Conservation (phyloP, 2,797 vertebrate genomes). For the Sebastiscus albofasciatus region DNA sequence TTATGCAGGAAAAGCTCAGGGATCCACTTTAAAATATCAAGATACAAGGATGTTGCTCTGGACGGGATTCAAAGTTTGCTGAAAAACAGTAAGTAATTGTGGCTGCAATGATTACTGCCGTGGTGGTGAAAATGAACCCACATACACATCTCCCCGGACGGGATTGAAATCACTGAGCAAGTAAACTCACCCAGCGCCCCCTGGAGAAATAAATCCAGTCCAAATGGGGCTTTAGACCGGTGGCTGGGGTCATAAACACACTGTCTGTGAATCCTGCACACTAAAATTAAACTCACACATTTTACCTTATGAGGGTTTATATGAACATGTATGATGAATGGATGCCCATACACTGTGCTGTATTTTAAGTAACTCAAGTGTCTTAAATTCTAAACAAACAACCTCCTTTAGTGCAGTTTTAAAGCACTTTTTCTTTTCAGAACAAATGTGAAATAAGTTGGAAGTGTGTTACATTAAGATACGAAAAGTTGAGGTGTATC, state of each 20-base stretch:
- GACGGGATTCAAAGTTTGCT: not conserved
- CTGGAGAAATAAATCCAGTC: not conserved
- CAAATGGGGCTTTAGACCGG: not conserved
- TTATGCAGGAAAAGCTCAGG: not conserved
- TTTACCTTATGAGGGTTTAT: not conserved
- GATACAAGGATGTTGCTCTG: not conserved
- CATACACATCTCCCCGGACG: not conserved
- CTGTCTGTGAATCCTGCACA: not conserved
- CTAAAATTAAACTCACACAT: not conserved
- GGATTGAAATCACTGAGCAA: not conserved
- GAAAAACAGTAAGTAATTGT: not conserved
- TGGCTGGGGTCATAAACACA: not conserved
- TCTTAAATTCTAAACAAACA: not conserved
- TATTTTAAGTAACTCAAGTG: not conserved
- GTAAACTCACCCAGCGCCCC: not conserved
- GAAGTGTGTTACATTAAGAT: constrained; percentile 26
- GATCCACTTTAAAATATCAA: not conserved
- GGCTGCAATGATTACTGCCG: not conserved
- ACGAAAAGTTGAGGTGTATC: constrained; percentile 17
- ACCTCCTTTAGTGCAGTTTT: not conserved
- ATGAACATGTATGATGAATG: not conserved
- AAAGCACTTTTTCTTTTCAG: not conserved
- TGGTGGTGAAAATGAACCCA: not conserved
- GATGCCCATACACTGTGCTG: not conserved
- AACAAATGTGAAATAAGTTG: constrained; percentile 15